Evolutionary conservation across 1,140 invertebrate genomes (phyloP).

Genomic region (Halictus rubicundus): DNA sequence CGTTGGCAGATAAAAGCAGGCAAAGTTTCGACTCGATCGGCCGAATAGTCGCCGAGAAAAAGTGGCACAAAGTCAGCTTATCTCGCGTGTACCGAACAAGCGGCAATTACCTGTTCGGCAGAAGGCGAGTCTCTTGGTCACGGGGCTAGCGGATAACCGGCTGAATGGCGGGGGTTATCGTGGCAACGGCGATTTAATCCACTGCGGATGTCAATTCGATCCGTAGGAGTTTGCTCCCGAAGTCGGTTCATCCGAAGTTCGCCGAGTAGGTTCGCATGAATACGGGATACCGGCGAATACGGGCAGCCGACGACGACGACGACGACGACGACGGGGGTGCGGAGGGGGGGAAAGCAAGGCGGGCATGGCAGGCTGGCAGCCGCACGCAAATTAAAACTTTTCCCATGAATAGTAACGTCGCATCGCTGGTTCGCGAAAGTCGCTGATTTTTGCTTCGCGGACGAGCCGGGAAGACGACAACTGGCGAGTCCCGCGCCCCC

Average conservation of each 20-base stretch:
- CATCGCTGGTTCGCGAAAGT: slow-evolving; percentile 47
- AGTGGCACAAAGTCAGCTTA: no score
- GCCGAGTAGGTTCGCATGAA: slow-evolving; percentile 5
- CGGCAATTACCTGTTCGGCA: no score
- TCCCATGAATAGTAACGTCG: slow-evolving; percentile 67
- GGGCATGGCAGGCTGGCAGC: background rate
- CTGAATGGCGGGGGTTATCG: background rate
- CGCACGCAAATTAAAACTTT: slow-evolving; percentile 69
- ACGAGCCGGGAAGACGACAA: background rate
- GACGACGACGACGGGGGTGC: no score
- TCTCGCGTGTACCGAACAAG: no score
- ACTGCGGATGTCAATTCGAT: background rate
- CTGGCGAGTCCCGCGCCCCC: background rate
- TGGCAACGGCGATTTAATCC: background rate
- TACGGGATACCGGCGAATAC: background rate
- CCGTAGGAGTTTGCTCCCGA: background rate
- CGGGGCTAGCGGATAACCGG: no score
- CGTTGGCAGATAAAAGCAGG: no score
- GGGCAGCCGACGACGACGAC: no score
- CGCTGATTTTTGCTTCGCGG: slow-evolving; percentile 59
- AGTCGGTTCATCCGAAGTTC: background rate
- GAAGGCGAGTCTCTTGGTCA: no score
- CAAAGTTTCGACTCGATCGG: no score
- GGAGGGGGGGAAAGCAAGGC: background rate
- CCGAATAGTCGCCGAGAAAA: no score